Base-by-base conservation (phyloP, 2,888 invertebrate species). In the Pachymerium ferrugineum region DNA sequence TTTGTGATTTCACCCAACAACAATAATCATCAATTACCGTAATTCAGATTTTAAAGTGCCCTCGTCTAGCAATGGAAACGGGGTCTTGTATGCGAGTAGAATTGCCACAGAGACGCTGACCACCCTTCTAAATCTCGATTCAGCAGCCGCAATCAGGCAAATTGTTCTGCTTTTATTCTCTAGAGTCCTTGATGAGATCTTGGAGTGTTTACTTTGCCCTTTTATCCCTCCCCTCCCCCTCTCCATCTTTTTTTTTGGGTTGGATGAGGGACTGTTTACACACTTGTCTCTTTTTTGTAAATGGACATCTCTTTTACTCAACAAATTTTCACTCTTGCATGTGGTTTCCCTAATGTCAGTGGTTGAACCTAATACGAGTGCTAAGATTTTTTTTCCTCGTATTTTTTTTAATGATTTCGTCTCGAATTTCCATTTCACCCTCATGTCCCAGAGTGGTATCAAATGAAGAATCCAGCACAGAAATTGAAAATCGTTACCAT, bases 101-200 rank as follows among this genome's bases (percentile, higher is more conserved):
- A 62, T 62, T 62, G 62, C 62, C 62, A 22, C 6, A 19, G 62
- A 62, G 62, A 62, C 10, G 62, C 62, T 62, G 62, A 62, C 62
- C 62, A 28, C 62, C 62, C 25, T 28, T 28, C 62, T 14, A 25
- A 62, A 62, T 62, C 70, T 54, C 54, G 72, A 72, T 22, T 47
- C 54, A 69, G 54, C 72, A 28, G 72, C 54, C 29, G 72, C 54
- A 72, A 72, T 72, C 72, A 72, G 54, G 72, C 72, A 72, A 72
- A 72, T 72, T 72, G 72, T 62, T 22, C 47, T 47, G 71, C 38
- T 62, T 62, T 62, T 62, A 62, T 62, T 62, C 62, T 62, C 62
- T 1, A 62, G 62, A 25, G 62, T 62, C 25, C 62, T 62, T 62
- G 62, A 62, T 62, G 62, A 62, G 62, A 62, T 62, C 25, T 12